Base-by-base conservation (phyloP, 2,797 vertebrate genomes). In the Rhynchotus rufescens region DNA sequence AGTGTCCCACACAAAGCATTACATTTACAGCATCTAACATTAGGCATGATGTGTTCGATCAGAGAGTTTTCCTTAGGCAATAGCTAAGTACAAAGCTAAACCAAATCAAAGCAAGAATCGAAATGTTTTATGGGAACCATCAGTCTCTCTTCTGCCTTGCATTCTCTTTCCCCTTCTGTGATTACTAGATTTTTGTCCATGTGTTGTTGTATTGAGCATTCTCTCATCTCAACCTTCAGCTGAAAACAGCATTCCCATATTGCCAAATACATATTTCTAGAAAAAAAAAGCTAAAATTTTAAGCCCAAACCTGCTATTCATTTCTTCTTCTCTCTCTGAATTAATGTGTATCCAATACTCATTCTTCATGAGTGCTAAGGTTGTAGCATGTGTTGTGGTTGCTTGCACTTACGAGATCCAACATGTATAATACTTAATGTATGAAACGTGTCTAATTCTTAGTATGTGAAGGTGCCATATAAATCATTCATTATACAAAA, bases 31-130 rank as follows among this genome's bases (percentile, higher is more conserved):
- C 67, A n/a, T 76, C 71, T 84, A 76, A 86, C 36, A 45, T 49
- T n/a, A 71, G 49, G 61, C 45, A 49, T 4, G 49, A 80, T 82
- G 61, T n/a, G 83, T 90, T 94, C 11, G 0, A 86, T 78, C 62
- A 47, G 68, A 86, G 54, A 80, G 25, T 54, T 95, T 80, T 92
- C 88, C 89, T 88, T 72, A 89, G 95, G 89, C 94, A 94, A 94
- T 32, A 75, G 69, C 78, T 72, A 88, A 88, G 47, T 59, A 78
- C 42, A 88, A 51, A 86, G 65, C 65, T 88, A 91, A 89, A 89
- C 65, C 54, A 96, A 95, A 95, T 91, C 85, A 92, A 94, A 94
- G 73, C 54, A 78, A 65, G 49, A 80, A 92, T 92, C 45, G 21
- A 94, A 91, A 78, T 56, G 59, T 88, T 92, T 88, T 88, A 66